Base-by-base conservation (phyloP, 2,113 vertebrate genomes). In the Cynoglossus semilaevis region DNA sequence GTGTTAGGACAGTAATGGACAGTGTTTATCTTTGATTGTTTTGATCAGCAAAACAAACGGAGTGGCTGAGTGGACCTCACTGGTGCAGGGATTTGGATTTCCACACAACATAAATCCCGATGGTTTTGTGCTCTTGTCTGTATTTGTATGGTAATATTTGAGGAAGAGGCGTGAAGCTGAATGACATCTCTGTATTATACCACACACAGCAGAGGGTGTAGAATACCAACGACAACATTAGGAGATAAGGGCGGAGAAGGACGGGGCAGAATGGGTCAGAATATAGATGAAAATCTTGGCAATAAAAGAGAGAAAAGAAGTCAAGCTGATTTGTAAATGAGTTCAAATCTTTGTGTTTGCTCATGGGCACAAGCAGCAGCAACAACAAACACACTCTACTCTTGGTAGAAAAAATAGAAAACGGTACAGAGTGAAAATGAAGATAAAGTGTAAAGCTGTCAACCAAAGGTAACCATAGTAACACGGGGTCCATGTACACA, bases 141-240 rank as follows among this genome's bases (percentile, higher is more conserved):
- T 84, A 84, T 86, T 79, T 88, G 77, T 79, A 78, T 81, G 83
- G 77, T 86, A 86, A 85, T 89, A 61, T 77, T 84, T 79, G 67
- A 66, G 64, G 57, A 64, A 48, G 74, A 74, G 52, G 56, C 59
- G 65, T 88, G 87, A 66, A 74, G 69, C 76, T 52, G 81, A 88
- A 89, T 86, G 58, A 65, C 67, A 67, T 80, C 71, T 72, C 77
- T 54, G 78, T 58, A 89, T 89, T 86, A 86, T 57, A 45, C 34
- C 17, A n/a, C 67, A 73, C 47, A 62, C 66, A 65, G 52, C 54
- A 4, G 1, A 46, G 62, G 1, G 69, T 36, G 71, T 15, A 18
- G 87, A 87, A 90, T 91, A 87, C 79, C 61, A 87, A 88, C 38
- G 22, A 71, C 52, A 57, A 58, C n/a, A 81, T 90, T 83, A 85